A percentile compares a stretch with the other conserved stretches of the same genome.
These are phyloP conservation scores for Lasioglossum marginatum DNA, from an alignment of 2,888 invertebrate genomes.

Conservation along the genomic window DNA sequence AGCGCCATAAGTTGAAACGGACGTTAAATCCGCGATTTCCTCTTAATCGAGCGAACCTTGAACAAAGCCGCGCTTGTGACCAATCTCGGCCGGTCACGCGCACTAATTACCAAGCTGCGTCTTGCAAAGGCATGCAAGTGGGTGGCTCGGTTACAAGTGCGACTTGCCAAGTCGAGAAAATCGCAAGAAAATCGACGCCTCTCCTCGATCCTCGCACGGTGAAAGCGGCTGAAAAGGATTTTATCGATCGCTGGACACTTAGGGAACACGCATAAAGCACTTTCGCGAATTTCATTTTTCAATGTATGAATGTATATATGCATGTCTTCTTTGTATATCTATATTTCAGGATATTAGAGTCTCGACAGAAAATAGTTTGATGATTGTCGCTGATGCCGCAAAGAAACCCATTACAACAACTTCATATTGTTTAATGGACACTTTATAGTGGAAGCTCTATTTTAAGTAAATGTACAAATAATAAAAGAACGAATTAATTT, in stretches of 20 bases:
- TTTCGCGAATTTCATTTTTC: constrained; percentile 4
- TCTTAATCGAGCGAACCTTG: constrained; percentile 45
- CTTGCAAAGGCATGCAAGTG: constrained; percentile 59
- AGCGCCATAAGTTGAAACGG: constrained; percentile 46
- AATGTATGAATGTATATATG: too few relatives aligned
- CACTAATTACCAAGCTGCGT: constrained; percentile 65
- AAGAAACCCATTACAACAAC: background rate
- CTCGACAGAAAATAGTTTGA: background rate
- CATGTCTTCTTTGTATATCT: too few relatives aligned
- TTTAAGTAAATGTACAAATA: background rate
- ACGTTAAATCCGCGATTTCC: constrained; percentile 44
- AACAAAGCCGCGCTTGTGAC: constrained; percentile 73
- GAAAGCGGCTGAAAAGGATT: constrained; percentile 9
- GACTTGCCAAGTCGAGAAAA: constrained; percentile 32
- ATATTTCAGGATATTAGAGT: background rate
- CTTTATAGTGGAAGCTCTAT: background rate
- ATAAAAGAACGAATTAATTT: background rate
- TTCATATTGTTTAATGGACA: background rate
- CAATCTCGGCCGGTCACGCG: constrained; percentile 57
- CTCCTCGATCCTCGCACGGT: constrained; percentile 23
- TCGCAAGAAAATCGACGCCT: constrained; percentile 37
- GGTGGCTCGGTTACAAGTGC: constrained; percentile 49
- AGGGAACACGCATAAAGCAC: background rate
- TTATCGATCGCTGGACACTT: background rate
- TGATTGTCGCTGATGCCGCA: background rate